Evolutionary conservation across 2,113 vertebrate species (phyloP).

Genomic region (Gulo gulo): DNA sequence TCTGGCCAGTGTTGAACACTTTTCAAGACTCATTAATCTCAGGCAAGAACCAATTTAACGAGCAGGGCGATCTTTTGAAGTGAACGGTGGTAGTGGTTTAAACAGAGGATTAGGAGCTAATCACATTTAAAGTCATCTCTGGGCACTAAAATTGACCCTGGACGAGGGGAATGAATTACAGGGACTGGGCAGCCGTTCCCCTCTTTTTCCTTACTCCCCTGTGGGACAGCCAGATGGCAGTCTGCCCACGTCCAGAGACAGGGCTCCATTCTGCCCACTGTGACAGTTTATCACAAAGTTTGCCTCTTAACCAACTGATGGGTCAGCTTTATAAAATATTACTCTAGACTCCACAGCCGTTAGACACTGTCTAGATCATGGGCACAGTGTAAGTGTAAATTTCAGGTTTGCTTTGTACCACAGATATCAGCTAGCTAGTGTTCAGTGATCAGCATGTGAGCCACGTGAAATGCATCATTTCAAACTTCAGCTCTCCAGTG

Average conservation of each 20-base stretch:
- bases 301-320: not conserved
- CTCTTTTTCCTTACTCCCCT: not conserved
- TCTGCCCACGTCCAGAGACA: not conserved
- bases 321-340: not conserved
- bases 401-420: not conserved
- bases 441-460: not conserved
- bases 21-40: constrained; percentile 76
- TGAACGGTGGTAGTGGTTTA: constrained; percentile 56
- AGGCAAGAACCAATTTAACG: constrained; percentile 63
- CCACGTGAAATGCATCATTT: not conserved
- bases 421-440: not conserved
- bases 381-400: not conserved
- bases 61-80: constrained; percentile 70
- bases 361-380: no score
- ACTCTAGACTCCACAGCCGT: not conserved
- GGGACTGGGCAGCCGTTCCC: not conserved
- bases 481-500: not conserved
- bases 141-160: constrained; percentile 58
- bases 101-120: constrained; percentile 72
- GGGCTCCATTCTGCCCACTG: not conserved
- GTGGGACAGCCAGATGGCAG: not conserved
- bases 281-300: not conserved
- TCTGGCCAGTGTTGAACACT: constrained; percentile 59
- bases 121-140: constrained; percentile 67
- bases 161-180: constrained; percentile 15